phyloP scores from a whole-genome alignment of 2,888 invertebrate genomes.

The Ethmia dodecea region DNA sequence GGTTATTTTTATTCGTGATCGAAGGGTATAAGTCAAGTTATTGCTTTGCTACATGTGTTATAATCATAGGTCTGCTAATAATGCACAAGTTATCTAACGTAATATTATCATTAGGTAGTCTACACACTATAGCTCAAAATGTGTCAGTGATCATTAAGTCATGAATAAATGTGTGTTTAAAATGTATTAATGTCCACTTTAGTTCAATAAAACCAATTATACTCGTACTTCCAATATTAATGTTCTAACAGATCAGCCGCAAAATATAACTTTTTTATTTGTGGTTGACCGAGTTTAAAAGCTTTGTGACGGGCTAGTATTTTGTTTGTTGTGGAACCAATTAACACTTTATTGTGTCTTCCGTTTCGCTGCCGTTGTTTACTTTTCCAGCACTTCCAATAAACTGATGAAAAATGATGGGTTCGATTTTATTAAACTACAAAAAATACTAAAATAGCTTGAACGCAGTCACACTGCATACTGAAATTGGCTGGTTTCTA shows the following conservation, averaged over 20 bases:
- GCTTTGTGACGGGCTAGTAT: conserved; percentile 69
- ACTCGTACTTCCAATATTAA: too few relatives aligned
- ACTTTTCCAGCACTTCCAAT: too few relatives aligned
- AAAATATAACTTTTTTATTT: too few relatives aligned
- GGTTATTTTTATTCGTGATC: too few relatives aligned
- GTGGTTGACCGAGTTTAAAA: too few relatives aligned
- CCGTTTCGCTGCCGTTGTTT: conserved; percentile 18
- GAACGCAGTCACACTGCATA: neutral
- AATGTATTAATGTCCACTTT: too few relatives aligned
- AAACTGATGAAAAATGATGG: too few relatives aligned
- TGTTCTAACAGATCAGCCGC: too few relatives aligned
- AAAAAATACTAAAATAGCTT: neutral
- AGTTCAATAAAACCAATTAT: too few relatives aligned
- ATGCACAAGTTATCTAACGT: conserved; percentile 3
- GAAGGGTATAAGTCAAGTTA: conserved; percentile 49
- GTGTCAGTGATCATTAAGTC: conserved; percentile 5
- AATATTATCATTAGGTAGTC: neutral
- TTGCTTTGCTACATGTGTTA: conserved; percentile 47
- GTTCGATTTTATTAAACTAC: neutral
- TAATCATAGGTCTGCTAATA: conserved; percentile 39
- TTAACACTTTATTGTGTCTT: conserved; percentile 41
- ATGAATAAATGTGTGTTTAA: too few relatives aligned
- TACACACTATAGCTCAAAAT: conserved; percentile 3
- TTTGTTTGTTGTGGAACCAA: conserved; percentile 32
- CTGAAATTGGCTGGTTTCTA: too few relatives aligned